Evolutionary conservation across 2,888 invertebrate species (phyloP), one percentile per base, ranked within the genome.

Genomic region (Zaprionus bogoriensis): DNA sequence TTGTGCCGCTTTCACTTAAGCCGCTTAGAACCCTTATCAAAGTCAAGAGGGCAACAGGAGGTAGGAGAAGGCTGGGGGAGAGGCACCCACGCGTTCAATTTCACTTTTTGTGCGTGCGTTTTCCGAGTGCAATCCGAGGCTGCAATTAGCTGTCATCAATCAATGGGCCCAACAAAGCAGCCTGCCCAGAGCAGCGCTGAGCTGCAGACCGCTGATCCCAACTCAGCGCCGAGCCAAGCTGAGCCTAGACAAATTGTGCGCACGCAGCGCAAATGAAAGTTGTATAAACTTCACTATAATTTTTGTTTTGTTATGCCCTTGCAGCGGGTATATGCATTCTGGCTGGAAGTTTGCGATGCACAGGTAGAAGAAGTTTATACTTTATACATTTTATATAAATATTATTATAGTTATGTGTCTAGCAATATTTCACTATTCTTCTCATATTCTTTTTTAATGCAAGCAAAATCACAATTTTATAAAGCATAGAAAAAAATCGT

Each of bases 91-190:
- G 50, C 74, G 30, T 38, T 62, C 55, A 82, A 50, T 80, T 80
- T 80, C 80, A 80, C 80, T 83, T 83, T 74, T 52, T 38, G 30
- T 20, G 10, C 17, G 27, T 27, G 17, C 22, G 30, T 10, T 32
- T 50, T 54, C 20, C 25, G 28, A 57, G 32, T 63, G 60, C 55
- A 58, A 70, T 70, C 67, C 67, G 79, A 75, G 62, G 74, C 74
- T 65, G 73, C 86, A 87, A 87, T 87, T 87, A 83, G 87, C 86
- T 87, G 87, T 87, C 88, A 87, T 87, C 88, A 87, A 88, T 87
- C 87, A 87, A 79, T 65, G 75, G 62, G 66, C 55, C 63, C 62
- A 83, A 79, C 77, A 80, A 83, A 83, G 83, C 67, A 59, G 62
- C 52, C n/a, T n/a, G n/a, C 12, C 10, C 17, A 36, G 44, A 2